Percentiles rank a stretch among this genome's conserved stretches.
These are phyloP conservation scores for Calephelis virginiensis DNA, from an alignment of 1,140 invertebrate genomes.

Conservation along the genomic window DNA sequence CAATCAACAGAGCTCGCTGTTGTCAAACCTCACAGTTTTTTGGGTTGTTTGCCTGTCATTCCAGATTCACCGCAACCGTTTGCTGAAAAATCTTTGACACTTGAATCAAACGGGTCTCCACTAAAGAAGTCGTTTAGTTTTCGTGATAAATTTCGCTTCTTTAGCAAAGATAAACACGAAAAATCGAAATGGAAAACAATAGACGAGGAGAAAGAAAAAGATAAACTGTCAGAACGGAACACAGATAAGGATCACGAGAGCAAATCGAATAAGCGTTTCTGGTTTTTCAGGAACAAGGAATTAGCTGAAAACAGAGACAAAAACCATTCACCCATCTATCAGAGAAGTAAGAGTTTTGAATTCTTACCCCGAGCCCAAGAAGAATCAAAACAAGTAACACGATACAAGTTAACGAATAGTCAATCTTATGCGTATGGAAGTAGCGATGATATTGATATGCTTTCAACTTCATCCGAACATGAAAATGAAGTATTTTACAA, in stretches of 20 bases:
- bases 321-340: conserved; percentile 50
- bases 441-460: conserved; percentile 45
- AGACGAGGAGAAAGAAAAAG: conserved; percentile 44
- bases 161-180: conserved; percentile 56
- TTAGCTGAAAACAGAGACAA: conserved; percentile 43
- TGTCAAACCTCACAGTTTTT: conserved; percentile 46
- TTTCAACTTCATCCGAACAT: conserved; percentile 53
- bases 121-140: conserved; percentile 69
- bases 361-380: conserved; percentile 58
- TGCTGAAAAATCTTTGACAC: conserved; percentile 35
- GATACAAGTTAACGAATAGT: conserved; percentile 40
- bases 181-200: conserved; percentile 54
- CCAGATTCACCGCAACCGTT: conserved; percentile 43
- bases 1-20: conserved; percentile 45
- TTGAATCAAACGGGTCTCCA: conserved; percentile 47
- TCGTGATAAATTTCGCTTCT: conserved; percentile 58
- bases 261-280: conserved; percentile 60
- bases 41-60: conserved; percentile 53
- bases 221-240: conserved; percentile 6
- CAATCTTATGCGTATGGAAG: conserved; percentile 56
- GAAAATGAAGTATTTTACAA: conserved; percentile 58
- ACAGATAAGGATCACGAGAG: conserved; percentile 38
- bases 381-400: conserved; percentile 40
- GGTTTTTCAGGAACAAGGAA: conserved; percentile 63
- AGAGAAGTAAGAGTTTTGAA: conserved; percentile 69